Evolutionary conservation across 2,888 invertebrate species (phyloP).

Genomic region (Teinopalpus imperialis): DNA sequence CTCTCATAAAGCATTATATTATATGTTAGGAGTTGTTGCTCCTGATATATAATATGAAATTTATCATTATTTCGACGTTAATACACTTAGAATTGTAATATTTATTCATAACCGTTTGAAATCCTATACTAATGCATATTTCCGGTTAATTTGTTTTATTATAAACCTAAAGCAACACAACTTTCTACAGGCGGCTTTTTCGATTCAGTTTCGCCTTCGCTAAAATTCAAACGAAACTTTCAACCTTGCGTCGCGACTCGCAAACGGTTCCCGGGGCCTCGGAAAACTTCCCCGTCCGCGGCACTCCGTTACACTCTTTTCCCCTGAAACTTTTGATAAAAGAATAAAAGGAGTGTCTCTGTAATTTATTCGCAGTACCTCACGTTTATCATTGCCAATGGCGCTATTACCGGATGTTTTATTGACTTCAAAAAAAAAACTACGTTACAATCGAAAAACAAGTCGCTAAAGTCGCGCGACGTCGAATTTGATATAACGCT

Average conservation of each 20-base stretch:
- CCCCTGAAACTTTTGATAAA: slow-evolving; percentile 49
- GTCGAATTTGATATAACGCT: slow-evolving; percentile 74
- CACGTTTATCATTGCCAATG: slow-evolving; percentile 56
- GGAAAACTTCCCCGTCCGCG: slow-evolving; percentile 39
- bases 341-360: slow-evolving; percentile 38
- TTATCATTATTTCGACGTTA: too few species aligned
- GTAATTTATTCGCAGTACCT: slow-evolving; percentile 38
- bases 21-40: too few species aligned
- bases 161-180: slow-evolving; percentile 17
- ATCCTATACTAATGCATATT: slow-evolving; percentile 1
- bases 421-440: slow-evolving; percentile 52
- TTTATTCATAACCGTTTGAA: neutral
- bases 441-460: slow-evolving; percentile 64
- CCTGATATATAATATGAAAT: too few species aligned
- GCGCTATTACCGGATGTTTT: slow-evolving; percentile 60
- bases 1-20: too few species aligned
- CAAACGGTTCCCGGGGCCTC: slow-evolving; percentile 41
- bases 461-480: slow-evolving; percentile 58
- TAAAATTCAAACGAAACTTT: slow-evolving; percentile 30
- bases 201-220: slow-evolving; percentile 26
- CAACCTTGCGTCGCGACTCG: slow-evolving; percentile 37
- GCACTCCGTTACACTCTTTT: slow-evolving; percentile 37
- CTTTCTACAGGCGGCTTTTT: slow-evolving; percentile 17
- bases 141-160: slow-evolving; percentile 17
- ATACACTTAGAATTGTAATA: too few species aligned